Evolutionary conservation across 35 echinoderm and acorn worm genomes (phyloP).

Genomic region (Amphiura filiformis): DNA sequence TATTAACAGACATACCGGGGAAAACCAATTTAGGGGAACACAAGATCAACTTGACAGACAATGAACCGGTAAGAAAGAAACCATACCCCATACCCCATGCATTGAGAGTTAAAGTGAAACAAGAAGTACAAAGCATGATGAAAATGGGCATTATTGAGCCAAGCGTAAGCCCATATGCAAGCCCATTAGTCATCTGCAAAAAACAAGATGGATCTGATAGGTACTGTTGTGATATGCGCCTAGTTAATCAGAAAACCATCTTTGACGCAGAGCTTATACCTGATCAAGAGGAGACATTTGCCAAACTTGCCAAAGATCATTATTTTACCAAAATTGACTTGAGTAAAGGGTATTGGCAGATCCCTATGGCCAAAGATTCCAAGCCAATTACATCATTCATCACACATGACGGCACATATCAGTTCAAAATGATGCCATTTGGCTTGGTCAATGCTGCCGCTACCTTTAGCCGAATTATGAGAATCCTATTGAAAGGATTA

Average conservation of each 20-base stretch:
- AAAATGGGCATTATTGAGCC: conserved; percentile 24
- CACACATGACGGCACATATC: conserved; percentile 29
- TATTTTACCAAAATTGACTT: conserved; percentile 53
- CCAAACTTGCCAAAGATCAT: conserved; percentile 35
- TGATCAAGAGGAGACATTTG: conserved; percentile 49
- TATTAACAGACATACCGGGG: conserved; percentile 45
- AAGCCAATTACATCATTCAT: conserved; percentile 31
- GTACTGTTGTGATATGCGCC: conserved; percentile 51
- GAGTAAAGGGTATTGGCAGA: conserved; percentile 61
- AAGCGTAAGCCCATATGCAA: conserved; percentile 43
- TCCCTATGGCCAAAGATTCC: not conserved
- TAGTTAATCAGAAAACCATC: conserved; percentile 39
- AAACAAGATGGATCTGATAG: conserved; percentile 69
- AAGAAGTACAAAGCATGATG: conserved; percentile 38
- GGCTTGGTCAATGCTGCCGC: conserved; percentile 49
- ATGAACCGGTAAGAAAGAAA: conserved; percentile 41
- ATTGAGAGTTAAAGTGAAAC: conserved; percentile 43
- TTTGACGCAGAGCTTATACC: conserved; percentile 57
- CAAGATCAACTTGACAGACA: conserved; percentile 17
- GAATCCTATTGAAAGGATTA: conserved; percentile 28
- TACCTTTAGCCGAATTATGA: conserved; percentile 52
- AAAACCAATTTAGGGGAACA: conserved; percentile 37
- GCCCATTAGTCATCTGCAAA: conserved; percentile 51
- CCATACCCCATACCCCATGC: conserved; percentile 66
- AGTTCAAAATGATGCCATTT: conserved; percentile 52